Base-by-base conservation (phyloP, 2,113 vertebrate genomes). In the Neodontobutis hainanensis region DNA sequence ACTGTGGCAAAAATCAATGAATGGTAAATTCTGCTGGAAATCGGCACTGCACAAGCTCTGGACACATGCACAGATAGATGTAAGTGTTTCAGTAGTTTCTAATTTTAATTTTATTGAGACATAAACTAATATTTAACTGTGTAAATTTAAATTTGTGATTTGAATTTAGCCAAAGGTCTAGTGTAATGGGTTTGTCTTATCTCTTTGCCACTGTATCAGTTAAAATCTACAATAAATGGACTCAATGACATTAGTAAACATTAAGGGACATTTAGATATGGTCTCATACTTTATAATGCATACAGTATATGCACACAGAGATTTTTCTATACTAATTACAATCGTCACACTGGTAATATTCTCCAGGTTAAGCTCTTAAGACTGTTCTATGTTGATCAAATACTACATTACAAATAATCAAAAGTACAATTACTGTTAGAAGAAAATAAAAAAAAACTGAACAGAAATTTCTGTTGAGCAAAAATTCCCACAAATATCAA, bases 161-260 rank as follows among this genome's bases (percentile, higher is more conserved):
- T 12, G 11, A 11, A 11, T 51, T 5, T 19, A 51, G 45, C 51
- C 48, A 53, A 32, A 6, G 35, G 57, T 72, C 4, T 12, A 50
- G 68, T 43, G 63, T 53, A 84, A 43, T 49, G 64, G 19, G 69
- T 80, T 80, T 68, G 68, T 76, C 71, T 82, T 62, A 80, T 87
- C 81, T 80, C 38, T 10, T 38, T 16, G 27, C 51, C 35, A 61
- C 65, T 74, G 45, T 57, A 70, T 82, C 72, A 53, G 80, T 75
- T 68, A 11, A 77, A 68, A 85, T 66, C 57, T 78, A 80, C 49
- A 72, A 74, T 78, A 64, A 68, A 78, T 68, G 40, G 16, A 77
- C 74, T 70, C 82, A 69, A 70, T 75, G 68, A 64, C 45, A 34
- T 81, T 16, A 64, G 78, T 71, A 70, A 86, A 87, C 64, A 77